Base-by-base conservation (phyloP, 2,888 invertebrate genomes). In the Iselma pallidipennis region DNA sequence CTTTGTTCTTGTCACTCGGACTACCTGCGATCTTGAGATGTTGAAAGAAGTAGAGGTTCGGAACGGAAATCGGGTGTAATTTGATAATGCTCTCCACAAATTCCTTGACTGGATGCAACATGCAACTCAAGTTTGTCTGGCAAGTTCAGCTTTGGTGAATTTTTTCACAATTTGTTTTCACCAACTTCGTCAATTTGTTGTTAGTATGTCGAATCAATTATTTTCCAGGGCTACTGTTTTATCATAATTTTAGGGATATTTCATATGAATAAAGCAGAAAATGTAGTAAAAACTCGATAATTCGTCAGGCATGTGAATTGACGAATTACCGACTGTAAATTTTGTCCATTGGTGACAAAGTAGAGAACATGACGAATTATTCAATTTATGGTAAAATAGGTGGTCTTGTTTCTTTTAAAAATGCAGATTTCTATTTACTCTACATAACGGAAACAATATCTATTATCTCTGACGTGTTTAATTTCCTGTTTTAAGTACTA, bases 61-160 rank as follows among this genome's bases (percentile, higher is more conserved):
- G 50, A 28, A 25, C 50, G 50, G 50, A 50, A 50, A 23, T 50
- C 26, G 50, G 23, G 7, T 19, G 49, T 49, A 49, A 49, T 14
- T 49, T 23, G 49, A 49, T 28, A 10, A 9, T 28, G 49, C 9
- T 14, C 5, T 1, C 31, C 12, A 31, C 10, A 4, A 33, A n/a
- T 33, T 33, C n/a, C 33, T n/a, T n/a, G n/a, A n/a, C n/a, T n/a
- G 6, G 21, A 26, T 16, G 50, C 6, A 28, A 25, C 26, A 2
- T 9, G 7, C 9, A 50, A 23, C 23, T 19, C 28, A 28, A 28
- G 50, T 28, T 19, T 23, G 6, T 49, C n/a, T n/a, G n/a, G n/a
- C n/a, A n/a, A n/a, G n/a, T n/a, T n/a, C n/a, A n/a, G n/a, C 7
- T 49, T 49, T 49, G 25, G 12, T 26, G 14, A 37, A 16, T 37